A percentile compares a stretch with the other conserved stretches of the same genome.
Conservation (phyloP, 2,888 invertebrate genomes). For the Archips xylosteana region DNA sequence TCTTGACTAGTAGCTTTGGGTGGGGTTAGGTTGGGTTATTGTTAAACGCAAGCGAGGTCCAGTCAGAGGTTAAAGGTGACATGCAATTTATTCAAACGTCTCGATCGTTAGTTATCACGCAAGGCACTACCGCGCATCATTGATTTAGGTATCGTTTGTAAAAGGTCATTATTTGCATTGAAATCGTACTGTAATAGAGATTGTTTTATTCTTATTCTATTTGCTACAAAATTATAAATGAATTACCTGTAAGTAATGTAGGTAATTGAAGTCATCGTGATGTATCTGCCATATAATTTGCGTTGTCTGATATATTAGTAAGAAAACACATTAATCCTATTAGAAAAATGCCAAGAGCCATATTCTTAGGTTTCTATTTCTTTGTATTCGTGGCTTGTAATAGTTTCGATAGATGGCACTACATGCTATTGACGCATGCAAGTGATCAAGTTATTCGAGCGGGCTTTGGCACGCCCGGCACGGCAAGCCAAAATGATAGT, state of each 20-base stretch:
- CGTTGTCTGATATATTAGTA: no score
- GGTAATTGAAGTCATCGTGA: no score
- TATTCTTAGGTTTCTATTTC: no score
- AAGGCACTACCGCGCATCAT: constrained; percentile 11
- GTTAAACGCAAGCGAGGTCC: background rate
- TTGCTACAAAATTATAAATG: background rate
- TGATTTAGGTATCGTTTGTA: constrained; percentile 14
- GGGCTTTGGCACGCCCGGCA: no score
- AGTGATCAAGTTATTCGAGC: no score
- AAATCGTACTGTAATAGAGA: background rate
- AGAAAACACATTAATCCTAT: no score
- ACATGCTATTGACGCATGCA: no score
- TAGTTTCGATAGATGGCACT: no score
- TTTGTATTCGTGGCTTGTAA: no score
- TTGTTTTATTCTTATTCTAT: background rate
- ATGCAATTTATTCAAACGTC: constrained; percentile 12
- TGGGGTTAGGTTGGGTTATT: background rate
- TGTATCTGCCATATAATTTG: background rate
- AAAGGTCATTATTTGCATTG: constrained; percentile 10
- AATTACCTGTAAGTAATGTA: no score
- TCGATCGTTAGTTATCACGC: constrained; percentile 11
- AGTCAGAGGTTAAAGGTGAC: constrained; percentile 17
- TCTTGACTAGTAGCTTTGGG: background rate
- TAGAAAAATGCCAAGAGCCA: no score
- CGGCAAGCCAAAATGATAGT: no score